phyloP scores from a whole-genome alignment of 2,888 invertebrate genomes.

The Tiphia femorata region DNA sequence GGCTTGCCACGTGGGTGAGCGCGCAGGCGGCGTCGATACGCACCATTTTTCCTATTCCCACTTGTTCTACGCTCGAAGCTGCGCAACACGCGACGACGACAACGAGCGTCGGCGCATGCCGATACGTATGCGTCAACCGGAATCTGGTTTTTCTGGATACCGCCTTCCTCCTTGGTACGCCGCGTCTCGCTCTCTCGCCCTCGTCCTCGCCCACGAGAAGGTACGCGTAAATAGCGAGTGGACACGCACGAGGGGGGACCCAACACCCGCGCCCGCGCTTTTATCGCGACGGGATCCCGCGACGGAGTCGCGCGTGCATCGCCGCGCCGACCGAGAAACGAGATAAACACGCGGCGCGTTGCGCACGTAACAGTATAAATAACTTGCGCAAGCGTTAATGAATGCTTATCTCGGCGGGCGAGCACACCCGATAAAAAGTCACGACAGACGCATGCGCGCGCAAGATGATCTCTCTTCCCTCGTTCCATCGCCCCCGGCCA shows the following conservation, averaged over 20 bases:
- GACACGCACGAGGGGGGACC: neutral
- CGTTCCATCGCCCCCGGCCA: too few relatives aligned
- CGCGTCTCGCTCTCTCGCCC: neutral
- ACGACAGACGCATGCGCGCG: constrained; percentile 45
- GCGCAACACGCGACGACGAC: too few relatives aligned
- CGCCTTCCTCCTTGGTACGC: neutral
- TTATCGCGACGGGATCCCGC: constrained; percentile 31
- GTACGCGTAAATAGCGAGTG: neutral
- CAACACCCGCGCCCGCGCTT: constrained; percentile 13
- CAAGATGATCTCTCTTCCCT: too few relatives aligned
- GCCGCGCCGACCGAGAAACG: constrained; percentile 40
- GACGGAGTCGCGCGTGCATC: constrained; percentile 40
- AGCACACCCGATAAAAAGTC: constrained; percentile 49
- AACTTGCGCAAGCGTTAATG: constrained; percentile 64
- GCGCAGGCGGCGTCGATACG: too few relatives aligned
- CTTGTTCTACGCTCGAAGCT: too few relatives aligned
- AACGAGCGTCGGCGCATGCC: too few relatives aligned
- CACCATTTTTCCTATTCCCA: too few relatives aligned
- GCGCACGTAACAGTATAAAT: constrained; percentile 58
- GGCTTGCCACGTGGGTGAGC: too few relatives aligned
- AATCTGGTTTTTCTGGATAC: constrained; percentile 27
- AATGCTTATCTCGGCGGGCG: constrained; percentile 57
- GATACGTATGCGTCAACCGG: constrained; percentile 15
- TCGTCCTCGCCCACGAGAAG: neutral
- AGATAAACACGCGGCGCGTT: constrained; percentile 45